Base-by-base conservation (phyloP, 2,888 invertebrate species). In the Chelonus formosanus region DNA sequence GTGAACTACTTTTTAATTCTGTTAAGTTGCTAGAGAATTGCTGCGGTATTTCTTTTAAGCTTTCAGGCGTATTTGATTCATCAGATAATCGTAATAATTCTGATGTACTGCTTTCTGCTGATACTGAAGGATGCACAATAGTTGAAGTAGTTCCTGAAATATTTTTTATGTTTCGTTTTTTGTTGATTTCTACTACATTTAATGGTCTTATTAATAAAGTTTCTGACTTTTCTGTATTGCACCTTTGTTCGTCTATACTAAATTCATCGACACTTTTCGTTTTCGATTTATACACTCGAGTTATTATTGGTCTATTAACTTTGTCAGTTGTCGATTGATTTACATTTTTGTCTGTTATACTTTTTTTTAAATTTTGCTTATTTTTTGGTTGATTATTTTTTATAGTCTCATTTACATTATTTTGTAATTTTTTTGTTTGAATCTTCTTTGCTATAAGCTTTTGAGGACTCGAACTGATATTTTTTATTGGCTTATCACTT, bases 231-330 rank as follows among this genome's bases (percentile, higher is more conserved):
- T 20, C 64, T 3, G 75, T 77, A 68, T 70, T 70, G 10, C 10
- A 43, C 4, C 7, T 31, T 8, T 40, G 8, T 5, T 60, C 63
- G 44, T 80, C 80, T 0, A 76, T 74, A 34, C 77, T 80, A 0
- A 80, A 64, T 63, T 79, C 77, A 43, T 80, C 76, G 3, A 78
- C 75, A 71, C 77, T 76, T 36, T 75, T 72, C 10, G 77, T 74
- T 69, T 79, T 80, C 5, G 78, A 78, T 56, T 80, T 80, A 36
- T 77, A 76, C 6, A 75, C 71, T 64, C 74, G 75, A 6, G 64
- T 68, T 31, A 63, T 34, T 43, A 63, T 61, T 3, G 66, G 62
- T 60, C 67, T 32, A 45, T 52, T 67, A 3, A 59, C 57, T 64
- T 54, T 70, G 3, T 40, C 40, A 40, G 4, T 34, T 68, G 64